Percentiles rank a stretch among this genome's conserved stretches.
These are phyloP conservation scores for Ictidomys tridecemlineatus DNA, from an alignment of 2,113 vertebrate genomes.

Conservation along the genomic window DNA sequence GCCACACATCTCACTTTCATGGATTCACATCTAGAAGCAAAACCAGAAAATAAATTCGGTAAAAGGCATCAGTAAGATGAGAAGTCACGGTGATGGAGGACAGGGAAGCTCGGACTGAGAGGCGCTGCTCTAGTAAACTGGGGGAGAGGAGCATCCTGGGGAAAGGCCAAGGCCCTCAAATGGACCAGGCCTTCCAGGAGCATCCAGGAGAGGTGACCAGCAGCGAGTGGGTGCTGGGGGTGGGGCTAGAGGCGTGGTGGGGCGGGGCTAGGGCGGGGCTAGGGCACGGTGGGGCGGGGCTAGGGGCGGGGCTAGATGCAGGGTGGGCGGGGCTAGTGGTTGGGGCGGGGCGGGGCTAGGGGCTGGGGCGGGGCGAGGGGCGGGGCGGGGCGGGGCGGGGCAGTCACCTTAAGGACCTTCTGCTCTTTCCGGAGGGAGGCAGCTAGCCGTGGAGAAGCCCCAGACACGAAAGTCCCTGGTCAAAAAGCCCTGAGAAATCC, in stretches of 20 bases:
- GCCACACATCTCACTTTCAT: accelerated
- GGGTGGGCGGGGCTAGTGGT: too few species aligned
- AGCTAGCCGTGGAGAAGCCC: background rate
- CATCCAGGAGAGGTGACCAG: too few species aligned
- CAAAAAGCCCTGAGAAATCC: background rate
- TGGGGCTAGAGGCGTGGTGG: too few species aligned
- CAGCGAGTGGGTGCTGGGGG: accelerated
- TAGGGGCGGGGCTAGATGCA: too few species aligned
- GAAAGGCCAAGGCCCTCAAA: background rate
- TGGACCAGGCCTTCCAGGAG: too few species aligned
- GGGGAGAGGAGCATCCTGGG: too few species aligned
- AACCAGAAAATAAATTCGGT: background rate
- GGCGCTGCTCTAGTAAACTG: accelerated
- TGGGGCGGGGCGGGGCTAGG: too few species aligned
- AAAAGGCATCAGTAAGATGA: background rate
- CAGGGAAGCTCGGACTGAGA: background rate
- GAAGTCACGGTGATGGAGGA: accelerated
- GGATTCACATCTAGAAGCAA: background rate
- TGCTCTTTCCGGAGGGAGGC: background rate
- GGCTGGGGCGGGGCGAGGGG: too few species aligned
- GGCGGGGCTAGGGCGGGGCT: too few species aligned
- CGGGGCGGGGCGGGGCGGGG: too few species aligned
- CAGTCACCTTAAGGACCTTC: background rate
- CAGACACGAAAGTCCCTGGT: accelerated
- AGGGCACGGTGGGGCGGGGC: too few species aligned